Evolutionary conservation across 2,113 vertebrate species (phyloP), one percentile per base, ranked within the genome.

Genomic region (Pardalotus punctatus): DNA sequence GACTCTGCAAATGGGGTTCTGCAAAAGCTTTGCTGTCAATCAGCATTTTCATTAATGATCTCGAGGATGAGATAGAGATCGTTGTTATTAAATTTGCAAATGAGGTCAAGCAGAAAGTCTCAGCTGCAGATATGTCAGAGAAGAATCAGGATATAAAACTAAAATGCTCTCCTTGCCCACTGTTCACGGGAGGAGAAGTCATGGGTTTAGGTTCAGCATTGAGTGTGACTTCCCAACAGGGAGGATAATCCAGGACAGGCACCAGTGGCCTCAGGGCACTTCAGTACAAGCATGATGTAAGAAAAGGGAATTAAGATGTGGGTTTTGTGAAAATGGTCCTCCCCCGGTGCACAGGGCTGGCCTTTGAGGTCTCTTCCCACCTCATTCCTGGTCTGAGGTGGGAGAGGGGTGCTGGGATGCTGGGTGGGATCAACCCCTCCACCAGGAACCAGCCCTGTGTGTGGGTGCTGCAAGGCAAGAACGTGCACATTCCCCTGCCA

Each of bases 401-500:
- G 35, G 54, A n/a, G 12, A 51, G 28, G 8, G 11, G 11, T 5
- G 10, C 31, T 92, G 3, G 5, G 33, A 7, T 38, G 62, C 36
- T 77, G 38, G 11, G 23, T 82, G 70, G 24, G 57, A 27, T 70
- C 28, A 9, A 0, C 9, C 70, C 40, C 48, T 16, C 12, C 47
- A 5, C 1, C 14, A 22, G 73, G 65, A 70, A 0, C 14, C 45
- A 42, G 45, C 17, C 25, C 54, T n/a, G 25, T 14, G 2, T 4
- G 4, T 18, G 45, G 28, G 7, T n/a, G 50, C 69, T 69, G 47
- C 25, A 43, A 50, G 64, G n/a, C 25, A 69, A 8, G 19, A 40
- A 72, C 0, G 0, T 27, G 10, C 17, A 2, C 2, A 2, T 18
- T 89, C 38, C 65, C 22, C 50, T 78, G 54, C 31, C 6, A 0